Evolutionary conservation across 2,113 vertebrate species (phyloP).

Genomic region (Gallinago media): DNA sequence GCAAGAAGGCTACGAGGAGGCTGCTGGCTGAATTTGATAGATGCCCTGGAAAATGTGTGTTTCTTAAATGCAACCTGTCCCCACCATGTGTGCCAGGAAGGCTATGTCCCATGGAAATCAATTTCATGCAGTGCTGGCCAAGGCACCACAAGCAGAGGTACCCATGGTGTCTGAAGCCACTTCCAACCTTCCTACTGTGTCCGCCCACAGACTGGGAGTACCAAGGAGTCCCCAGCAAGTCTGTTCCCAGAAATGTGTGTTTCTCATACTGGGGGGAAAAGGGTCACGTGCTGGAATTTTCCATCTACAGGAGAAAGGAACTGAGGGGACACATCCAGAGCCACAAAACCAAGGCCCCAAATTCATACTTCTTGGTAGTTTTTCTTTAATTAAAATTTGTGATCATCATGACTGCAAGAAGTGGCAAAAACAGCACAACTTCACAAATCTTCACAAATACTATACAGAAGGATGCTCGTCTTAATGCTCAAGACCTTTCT

Average conservation of each 20-base stretch:
- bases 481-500: neutral
- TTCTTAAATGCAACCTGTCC: neutral
- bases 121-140: too few species aligned
- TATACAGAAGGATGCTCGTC: neutral
- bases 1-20: neutral
- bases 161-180: neutral
- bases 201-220: neutral
- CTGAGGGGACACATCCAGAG: neutral
- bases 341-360: neutral
- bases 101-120: fast-evolving
- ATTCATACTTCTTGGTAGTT: neutral
- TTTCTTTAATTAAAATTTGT: neutral
- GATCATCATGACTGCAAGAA: neutral
- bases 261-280: fast-evolving
- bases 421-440: neutral
- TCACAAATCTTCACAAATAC: neutral
- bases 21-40: neutral
- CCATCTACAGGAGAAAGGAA: neutral
- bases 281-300: neutral
- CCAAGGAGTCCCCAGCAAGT: neutral
- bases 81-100: fast-evolving
- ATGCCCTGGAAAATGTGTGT: fast-evolving
- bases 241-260: neutral
- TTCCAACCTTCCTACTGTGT: fast-evolving
- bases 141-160: neutral